Conservation (phyloP, 2,113 vertebrate genomes). For the Syngnathoides biaculeatus region DNA sequence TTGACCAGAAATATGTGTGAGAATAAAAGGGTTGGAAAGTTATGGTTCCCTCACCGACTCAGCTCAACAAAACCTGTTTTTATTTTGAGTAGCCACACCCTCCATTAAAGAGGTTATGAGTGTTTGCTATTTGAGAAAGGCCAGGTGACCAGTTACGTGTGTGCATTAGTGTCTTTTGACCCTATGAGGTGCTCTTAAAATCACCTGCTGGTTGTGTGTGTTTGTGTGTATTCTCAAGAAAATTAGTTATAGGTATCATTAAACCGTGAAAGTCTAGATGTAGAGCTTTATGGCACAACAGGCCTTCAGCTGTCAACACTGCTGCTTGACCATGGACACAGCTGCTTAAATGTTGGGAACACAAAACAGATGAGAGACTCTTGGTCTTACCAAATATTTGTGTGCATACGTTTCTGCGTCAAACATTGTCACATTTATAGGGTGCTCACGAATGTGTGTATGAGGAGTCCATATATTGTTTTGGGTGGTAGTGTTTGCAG, state of each 20-base stretch:
- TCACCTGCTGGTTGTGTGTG: constrained; percentile 36
- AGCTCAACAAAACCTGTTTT: constrained; percentile 28
- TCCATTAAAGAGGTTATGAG: constrained; percentile 44
- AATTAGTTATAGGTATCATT: constrained; percentile 47
- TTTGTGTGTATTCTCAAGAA: constrained; percentile 30
- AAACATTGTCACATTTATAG: constrained; percentile 5
- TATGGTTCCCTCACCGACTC: constrained; percentile 17
- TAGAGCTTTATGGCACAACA: constrained; percentile 53
- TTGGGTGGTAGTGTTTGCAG: constrained; percentile 40
- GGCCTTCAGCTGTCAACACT: constrained; percentile 63
- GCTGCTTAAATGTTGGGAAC: constrained; percentile 40
- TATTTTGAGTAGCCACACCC: constrained; percentile 24
- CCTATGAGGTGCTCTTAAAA: neutral
- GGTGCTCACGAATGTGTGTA: constrained; percentile 10
- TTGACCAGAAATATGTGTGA: constrained; percentile 40
- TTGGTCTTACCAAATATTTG: constrained; percentile 8
- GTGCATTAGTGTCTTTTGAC: constrained; percentile 12
- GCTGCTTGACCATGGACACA: constrained; percentile 45
- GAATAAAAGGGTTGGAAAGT: constrained; percentile 23
- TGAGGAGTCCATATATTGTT: constrained; percentile 33
- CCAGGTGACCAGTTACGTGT: constrained; percentile 43
- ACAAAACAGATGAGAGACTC: constrained; percentile 34
- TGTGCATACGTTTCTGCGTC: constrained; percentile 4
- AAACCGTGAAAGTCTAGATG: constrained; percentile 29
- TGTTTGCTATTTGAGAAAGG: constrained; percentile 39